A percentile compares a stretch with the other conserved stretches of the same genome.
phyloP scores from a whole-genome alignment of 2,797 vertebrate genomes.

The Tapera naevia region DNA sequence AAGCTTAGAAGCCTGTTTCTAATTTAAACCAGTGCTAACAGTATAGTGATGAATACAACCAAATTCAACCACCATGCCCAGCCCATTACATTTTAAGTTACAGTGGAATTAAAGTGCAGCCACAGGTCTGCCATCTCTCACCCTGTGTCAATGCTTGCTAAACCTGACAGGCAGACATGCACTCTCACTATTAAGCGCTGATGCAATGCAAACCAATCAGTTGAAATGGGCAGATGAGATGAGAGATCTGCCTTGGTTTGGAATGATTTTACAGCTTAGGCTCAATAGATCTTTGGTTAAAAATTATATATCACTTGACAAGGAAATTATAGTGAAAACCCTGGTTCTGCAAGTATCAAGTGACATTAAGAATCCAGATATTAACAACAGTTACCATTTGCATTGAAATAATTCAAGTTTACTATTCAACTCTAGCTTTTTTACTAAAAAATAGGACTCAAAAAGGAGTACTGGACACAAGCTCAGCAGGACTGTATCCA shows the following conservation, averaged over 20 bases:
- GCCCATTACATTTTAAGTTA: not conserved
- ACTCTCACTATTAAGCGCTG: not conserved
- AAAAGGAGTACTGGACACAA: not conserved
- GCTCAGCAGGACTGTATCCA: not conserved
- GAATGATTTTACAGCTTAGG: not conserved
- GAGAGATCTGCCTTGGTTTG: not conserved
- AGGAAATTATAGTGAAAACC: not conserved
- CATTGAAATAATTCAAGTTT: not conserved
- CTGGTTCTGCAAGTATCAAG: not conserved
- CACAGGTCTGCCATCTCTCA: not conserved
- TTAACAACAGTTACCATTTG: not conserved
- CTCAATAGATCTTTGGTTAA: not conserved
- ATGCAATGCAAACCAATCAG: not conserved
- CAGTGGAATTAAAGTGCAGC: not conserved
- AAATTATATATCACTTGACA: not conserved
- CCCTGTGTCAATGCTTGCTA: not conserved
- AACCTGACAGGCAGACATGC: not conserved
- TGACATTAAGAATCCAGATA: not conserved
- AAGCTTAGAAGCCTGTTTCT: not conserved
- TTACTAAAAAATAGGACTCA: not conserved
- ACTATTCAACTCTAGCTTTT: not conserved
- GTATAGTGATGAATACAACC: not conserved
- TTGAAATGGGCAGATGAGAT: not conserved
- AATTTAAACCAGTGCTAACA: conserved; percentile 32
- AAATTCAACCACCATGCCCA: not conserved